Conservation (phyloP, 2,888 invertebrate genomes). For the Lasioglossum lativentre region DNA sequence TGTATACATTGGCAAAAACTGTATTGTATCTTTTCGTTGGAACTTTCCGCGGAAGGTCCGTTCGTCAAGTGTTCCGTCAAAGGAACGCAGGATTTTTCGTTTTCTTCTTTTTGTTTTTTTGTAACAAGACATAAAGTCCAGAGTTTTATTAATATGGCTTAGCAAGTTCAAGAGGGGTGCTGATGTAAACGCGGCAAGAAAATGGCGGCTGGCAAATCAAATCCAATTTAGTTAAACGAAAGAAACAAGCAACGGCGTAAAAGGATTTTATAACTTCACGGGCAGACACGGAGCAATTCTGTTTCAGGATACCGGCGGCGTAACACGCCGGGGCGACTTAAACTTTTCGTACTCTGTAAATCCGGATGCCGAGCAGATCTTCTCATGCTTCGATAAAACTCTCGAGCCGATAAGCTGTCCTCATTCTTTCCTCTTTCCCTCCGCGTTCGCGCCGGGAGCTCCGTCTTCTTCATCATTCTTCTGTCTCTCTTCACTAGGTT, state of each 20-base stretch:
- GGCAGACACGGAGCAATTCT: conserved; percentile 42
- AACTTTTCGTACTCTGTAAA: conserved; percentile 59
- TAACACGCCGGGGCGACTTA: conserved; percentile 33
- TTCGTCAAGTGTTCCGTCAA: not conserved
- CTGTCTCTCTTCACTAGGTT: conserved; percentile 2
- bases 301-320: conserved; percentile 14
- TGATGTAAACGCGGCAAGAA: not conserved
- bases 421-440: conserved; percentile 1
- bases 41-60: not conserved
- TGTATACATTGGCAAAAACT: no score
- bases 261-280: conserved; percentile 48
- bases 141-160: not conserved
- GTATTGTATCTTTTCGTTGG: no score
- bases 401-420: conserved; percentile 55
- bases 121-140: not conserved
- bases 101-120: not conserved
- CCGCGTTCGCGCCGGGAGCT: conserved; percentile 1
- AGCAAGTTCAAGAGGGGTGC: no score
- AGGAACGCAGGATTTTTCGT: not conserved
- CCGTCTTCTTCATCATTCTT: conserved; percentile 40
- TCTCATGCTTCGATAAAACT: conserved; percentile 48
- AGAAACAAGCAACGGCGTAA: conserved; percentile 39
- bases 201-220: conserved; percentile 20
- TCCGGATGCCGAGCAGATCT: conserved; percentile 45
- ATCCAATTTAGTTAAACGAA: conserved; percentile 45